phyloP scores from a whole-genome alignment of 2,797 vertebrate species.

The Crotalus adamanteus region DNA sequence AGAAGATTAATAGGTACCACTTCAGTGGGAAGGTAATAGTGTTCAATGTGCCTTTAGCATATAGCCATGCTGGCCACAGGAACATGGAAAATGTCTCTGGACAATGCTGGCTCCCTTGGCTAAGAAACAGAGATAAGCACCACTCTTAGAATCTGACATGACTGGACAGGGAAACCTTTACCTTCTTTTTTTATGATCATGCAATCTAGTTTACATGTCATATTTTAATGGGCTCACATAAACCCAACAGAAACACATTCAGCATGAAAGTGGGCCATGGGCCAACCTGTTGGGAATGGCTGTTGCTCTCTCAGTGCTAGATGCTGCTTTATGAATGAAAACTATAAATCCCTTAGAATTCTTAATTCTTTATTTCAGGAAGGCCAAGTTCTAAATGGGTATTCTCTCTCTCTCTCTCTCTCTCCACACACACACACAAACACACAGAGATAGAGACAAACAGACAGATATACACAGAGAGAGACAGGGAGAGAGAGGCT shows the following conservation, averaged over 20 bases:
- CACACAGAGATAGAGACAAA: too few species aligned
- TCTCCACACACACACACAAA: too few species aligned
- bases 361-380: neutral
- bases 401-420: neutral
- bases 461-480: too few species aligned
- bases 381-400: neutral
- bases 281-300: neutral
- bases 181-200: neutral
- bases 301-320: neutral
- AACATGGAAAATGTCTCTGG: neutral
- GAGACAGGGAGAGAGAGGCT: rapidly evolving
- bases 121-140: neutral
- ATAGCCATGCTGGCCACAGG: neutral
- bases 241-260: neutral
- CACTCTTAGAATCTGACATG: neutral
- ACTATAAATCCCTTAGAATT: neutral
- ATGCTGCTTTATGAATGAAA: neutral
- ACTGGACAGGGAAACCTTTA: neutral
- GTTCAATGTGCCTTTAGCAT: neutral
- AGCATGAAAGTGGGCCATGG: neutral
- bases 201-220: neutral
- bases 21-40: neutral
- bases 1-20: neutral
- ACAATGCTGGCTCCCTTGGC: neutral
- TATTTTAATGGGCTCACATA: neutral